phyloP scores from a whole-genome alignment of 2,888 invertebrate genomes.

The Thymelicus acteon region DNA sequence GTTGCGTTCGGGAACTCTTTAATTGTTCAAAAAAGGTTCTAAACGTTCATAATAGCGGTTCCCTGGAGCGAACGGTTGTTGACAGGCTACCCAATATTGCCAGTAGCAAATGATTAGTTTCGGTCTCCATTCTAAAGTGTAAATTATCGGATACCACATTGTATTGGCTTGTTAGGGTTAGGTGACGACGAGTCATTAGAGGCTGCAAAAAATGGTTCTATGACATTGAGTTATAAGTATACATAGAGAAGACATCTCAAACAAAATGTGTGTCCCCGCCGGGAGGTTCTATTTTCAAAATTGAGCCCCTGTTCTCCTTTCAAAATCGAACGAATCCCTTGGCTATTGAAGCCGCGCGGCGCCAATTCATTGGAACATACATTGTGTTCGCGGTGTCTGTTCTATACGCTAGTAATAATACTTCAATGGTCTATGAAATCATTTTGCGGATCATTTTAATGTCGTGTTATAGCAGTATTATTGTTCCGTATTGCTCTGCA shows the following conservation, averaged over 20 bases:
- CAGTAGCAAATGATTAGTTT: constrained; percentile 81
- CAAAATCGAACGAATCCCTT: too few relatives aligned
- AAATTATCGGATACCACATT: constrained; percentile 69
- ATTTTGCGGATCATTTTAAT: constrained; percentile 6
- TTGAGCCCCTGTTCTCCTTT: too few relatives aligned
- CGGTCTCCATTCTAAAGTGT: constrained; percentile 73
- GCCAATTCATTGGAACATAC: too few relatives aligned
- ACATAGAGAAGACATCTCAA: too few relatives aligned
- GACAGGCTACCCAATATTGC: constrained; percentile 46
- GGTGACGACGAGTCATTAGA: constrained; percentile 23
- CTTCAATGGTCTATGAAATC: too few relatives aligned
- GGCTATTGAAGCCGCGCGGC: too few relatives aligned
- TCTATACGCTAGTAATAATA: too few relatives aligned
- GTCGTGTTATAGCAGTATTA: constrained; percentile 7
- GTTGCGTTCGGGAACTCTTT: constrained; percentile 66
- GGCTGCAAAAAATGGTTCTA: constrained; percentile 14
- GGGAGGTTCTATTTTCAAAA: too few relatives aligned
- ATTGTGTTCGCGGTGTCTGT: too few relatives aligned
- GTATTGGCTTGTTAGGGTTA: constrained; percentile 46
- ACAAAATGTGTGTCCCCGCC: too few relatives aligned
- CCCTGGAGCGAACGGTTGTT: constrained; percentile 25
- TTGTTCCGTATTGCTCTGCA: neutral
- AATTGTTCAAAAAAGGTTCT: constrained; percentile 74
- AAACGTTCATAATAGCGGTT: constrained; percentile 56
- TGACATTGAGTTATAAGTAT: too few relatives aligned